Evolutionary conservation across 2,888 invertebrate species (phyloP).

Genomic region (Argyresthia goedartella): DNA sequence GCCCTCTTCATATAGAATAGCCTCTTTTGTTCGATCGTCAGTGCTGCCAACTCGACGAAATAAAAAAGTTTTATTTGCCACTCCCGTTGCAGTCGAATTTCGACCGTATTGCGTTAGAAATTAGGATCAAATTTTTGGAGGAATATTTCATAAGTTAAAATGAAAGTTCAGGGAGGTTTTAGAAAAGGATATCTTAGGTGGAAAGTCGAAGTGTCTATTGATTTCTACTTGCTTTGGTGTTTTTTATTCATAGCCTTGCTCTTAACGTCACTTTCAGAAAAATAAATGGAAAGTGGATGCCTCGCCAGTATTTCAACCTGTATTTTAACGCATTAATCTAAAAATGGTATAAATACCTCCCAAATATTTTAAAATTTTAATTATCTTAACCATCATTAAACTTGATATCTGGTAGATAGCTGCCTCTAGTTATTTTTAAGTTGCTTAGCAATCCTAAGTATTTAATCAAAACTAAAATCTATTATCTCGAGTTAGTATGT

Average conservation of each 20-base stretch:
- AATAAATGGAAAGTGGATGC: too few species aligned
- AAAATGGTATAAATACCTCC: too few species aligned
- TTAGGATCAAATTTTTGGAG: not conserved
- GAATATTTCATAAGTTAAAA: not conserved
- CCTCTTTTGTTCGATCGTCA: slow-evolving; percentile 2
- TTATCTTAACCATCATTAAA: too few species aligned
- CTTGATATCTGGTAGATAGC: too few species aligned
- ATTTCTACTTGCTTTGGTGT: slow-evolving; percentile 1
- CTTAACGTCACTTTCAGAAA: too few species aligned
- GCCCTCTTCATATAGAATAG: slow-evolving; percentile 1
- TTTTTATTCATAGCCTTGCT: not conserved
- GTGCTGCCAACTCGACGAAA: not conserved
- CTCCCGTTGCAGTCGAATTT: not conserved
- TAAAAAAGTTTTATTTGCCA: not conserved
- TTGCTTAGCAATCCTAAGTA: too few species aligned
- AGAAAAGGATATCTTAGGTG: slow-evolving; percentile 1
- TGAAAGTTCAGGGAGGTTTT: not conserved
- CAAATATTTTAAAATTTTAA: too few species aligned
- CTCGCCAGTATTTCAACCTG: too few species aligned
- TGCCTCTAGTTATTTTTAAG: too few species aligned
- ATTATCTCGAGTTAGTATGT: too few species aligned
- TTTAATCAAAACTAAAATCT: too few species aligned
- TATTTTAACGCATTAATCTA: too few species aligned
- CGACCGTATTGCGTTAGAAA: not conserved
- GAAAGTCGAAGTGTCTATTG: slow-evolving; percentile 1